These are phyloP conservation scores for Muscina levida DNA, from an alignment of 2,888 invertebrate species.

Conservation along the genomic window DNA sequence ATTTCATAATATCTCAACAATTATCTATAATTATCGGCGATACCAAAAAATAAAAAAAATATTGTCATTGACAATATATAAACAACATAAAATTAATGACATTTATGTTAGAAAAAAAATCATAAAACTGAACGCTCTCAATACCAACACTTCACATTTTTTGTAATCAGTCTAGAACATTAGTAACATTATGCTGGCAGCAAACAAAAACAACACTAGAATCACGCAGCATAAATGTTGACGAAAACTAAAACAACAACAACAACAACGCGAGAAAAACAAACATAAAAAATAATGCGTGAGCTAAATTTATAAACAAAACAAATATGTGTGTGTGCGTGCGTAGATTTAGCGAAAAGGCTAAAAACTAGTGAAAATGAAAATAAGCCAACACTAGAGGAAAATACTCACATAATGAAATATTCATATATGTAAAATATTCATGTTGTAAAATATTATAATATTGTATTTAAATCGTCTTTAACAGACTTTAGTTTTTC, in stretches of 20 bases:
- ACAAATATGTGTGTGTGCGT: too few species aligned
- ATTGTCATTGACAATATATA: constrained; percentile 28
- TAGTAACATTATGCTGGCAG: constrained; percentile 21
- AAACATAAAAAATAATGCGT: constrained; percentile 53
- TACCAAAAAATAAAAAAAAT: constrained; percentile 13
- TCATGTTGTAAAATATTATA: too few species aligned
- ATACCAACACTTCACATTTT: neutral
- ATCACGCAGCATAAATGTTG: constrained; percentile 3
- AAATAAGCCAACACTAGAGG: constrained; percentile 5
- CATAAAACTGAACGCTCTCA: neutral
- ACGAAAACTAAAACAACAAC: constrained; percentile 25
- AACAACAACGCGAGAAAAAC: constrained; percentile 37
- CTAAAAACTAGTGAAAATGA: constrained; percentile 7
- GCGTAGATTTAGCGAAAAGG: neutral
- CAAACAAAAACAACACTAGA: constrained; percentile 23
- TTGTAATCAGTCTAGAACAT: constrained; percentile 30
- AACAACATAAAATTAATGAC: neutral
- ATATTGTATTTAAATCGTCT: too few species aligned
- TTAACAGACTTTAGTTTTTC: too few species aligned
- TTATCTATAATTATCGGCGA: constrained; percentile 39
- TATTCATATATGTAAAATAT: too few species aligned
- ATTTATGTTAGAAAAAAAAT: neutral
- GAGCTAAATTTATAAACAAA: constrained; percentile 54
- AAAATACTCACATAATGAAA: neutral
- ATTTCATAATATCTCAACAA: constrained; percentile 20